Conservation (phyloP, 2,888 invertebrate species). For the Crepidodera aurea region DNA sequence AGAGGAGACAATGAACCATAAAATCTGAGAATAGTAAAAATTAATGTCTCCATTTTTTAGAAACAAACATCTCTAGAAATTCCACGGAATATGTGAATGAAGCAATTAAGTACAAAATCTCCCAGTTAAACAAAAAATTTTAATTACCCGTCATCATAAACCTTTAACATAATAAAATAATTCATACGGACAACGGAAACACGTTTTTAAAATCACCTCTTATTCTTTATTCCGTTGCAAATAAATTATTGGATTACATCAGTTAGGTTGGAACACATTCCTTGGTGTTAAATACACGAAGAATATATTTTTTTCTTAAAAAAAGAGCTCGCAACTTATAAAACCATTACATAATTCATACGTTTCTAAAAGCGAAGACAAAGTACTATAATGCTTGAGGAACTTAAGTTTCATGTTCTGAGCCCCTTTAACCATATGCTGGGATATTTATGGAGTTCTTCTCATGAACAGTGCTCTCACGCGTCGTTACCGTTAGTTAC, state of each 20-base stretch:
- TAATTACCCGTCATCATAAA: not conserved
- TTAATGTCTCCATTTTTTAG: no score
- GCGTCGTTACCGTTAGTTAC: conserved; percentile 46
- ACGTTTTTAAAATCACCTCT: not conserved
- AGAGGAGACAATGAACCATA: no score
- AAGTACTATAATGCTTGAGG: conserved; percentile 32
- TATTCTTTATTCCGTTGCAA: not conserved
- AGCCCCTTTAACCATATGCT: conserved; percentile 34
- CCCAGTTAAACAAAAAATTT: no score
- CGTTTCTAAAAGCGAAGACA: conserved; percentile 35
- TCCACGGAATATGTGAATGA: no score
- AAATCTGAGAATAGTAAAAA: no score
- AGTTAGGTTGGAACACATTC: conserved; percentile 8
- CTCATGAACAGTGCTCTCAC: conserved; percentile 43
- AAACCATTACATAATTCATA: conserved; percentile 37
- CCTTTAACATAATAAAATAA: conserved; percentile 8
- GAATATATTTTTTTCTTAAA: conserved; percentile 26
- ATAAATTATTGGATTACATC: conserved; percentile 27
- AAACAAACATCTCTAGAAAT: no score
- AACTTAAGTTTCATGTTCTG: conserved; percentile 33
- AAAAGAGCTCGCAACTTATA: conserved; percentile 33
- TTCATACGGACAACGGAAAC: conserved; percentile 10
- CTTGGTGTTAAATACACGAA: conserved; percentile 11
- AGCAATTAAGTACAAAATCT: no score
- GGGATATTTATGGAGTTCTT: conserved; percentile 38